Conservation (phyloP, 2,797 vertebrate species). For the Saxicola maurus region DNA sequence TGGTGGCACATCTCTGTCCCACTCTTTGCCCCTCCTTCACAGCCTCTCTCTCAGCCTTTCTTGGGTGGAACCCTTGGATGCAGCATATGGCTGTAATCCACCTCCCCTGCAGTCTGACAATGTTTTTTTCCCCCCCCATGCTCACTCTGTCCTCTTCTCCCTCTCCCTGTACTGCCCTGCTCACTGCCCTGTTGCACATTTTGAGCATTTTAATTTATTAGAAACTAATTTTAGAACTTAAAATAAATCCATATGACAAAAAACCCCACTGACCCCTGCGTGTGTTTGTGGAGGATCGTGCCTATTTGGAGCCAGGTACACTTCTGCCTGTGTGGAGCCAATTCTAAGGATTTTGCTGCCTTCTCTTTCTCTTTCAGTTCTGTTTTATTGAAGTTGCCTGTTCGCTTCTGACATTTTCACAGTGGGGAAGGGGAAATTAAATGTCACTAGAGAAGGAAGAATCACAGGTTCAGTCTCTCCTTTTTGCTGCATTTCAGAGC, state of each 20-base stretch:
- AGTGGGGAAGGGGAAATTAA: neutral
- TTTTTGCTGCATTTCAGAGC: neutral
- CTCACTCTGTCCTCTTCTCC: neutral
- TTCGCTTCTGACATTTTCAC: neutral
- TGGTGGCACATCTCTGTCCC: neutral
- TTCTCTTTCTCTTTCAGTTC: constrained; percentile 31
- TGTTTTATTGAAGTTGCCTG: neutral
- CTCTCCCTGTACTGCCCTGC: neutral
- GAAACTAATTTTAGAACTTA: neutral
- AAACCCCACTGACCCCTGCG: rapidly evolving
- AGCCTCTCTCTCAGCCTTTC: neutral
- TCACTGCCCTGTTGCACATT: neutral
- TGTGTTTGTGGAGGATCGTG: rapidly evolving
- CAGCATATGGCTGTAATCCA: neutral
- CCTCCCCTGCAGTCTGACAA: neutral
- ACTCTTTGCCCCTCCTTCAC: neutral
- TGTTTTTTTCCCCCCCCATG: neutral
- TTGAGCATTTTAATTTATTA: constrained; percentile 17
- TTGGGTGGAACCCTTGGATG: neutral
- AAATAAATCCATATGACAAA: constrained; percentile 10
- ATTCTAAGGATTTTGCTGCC: neutral
- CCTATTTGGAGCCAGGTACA: rapidly evolving
- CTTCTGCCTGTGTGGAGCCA: neutral
- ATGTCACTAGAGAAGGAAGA: neutral
- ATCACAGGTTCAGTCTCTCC: neutral